These are phyloP conservation scores for Drosophila kokeensis DNA, from an alignment of 2,888 invertebrate genomes.

Conservation along the genomic window DNA sequence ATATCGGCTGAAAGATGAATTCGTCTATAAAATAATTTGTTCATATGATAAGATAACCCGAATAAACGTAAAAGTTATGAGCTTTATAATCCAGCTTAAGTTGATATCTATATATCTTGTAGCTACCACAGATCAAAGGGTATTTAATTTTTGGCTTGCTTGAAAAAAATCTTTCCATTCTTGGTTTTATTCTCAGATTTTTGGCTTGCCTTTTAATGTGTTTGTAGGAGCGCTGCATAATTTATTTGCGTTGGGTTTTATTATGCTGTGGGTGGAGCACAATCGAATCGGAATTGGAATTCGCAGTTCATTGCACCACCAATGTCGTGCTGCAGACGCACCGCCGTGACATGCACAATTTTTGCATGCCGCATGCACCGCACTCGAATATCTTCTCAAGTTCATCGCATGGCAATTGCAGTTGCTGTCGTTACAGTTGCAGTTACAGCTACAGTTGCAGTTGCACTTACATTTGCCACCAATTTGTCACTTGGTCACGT, in stretches of 20 bases:
- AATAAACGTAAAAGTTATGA: too few relatives aligned
- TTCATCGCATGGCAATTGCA: constrained; percentile 67
- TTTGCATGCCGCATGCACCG: constrained; percentile 25
- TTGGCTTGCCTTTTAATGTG: constrained; percentile 5
- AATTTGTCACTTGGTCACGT: constrained; percentile 80
- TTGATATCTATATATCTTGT: background rate
- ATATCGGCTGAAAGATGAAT: background rate
- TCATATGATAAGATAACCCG: background rate
- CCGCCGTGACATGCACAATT: constrained; percentile 34
- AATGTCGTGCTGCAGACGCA: background rate
- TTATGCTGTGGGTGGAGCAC: constrained; percentile 1
- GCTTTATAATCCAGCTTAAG: background rate
- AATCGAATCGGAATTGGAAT: constrained; percentile 27
- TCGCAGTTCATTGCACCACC: constrained; percentile 69
- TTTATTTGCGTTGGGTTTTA: constrained; percentile 20
- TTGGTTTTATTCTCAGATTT: background rate
- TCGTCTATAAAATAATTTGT: too few relatives aligned
- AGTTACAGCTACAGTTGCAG: constrained; percentile 55
- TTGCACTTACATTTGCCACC: constrained; percentile 40
- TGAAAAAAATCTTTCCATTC: background rate
- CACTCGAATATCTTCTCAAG: constrained; percentile 62
- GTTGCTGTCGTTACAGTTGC: constrained; percentile 40
- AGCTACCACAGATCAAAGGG: background rate
- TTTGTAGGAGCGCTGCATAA: constrained; percentile 20
- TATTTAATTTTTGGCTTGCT: background rate